A percentile compares a stretch with the other conserved stretches of the same genome.
phyloP scores from a whole-genome alignment of 2,113 vertebrate genomes.

The western clawed frog (Xenopus tropicalis) region UCB_Xtro_10.0 CM004449.2:46534501-46535000 shows the following conservation, averaged over 20 bases:
- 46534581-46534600: slow-evolving; percentile 13
- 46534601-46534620: slow-evolving; percentile 24
- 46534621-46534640: slow-evolving; percentile 10
- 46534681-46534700: slow-evolving; percentile 14
- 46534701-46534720: slow-evolving; percentile 15
- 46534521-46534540: slow-evolving; percentile 29
- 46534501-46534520: slow-evolving; percentile 23
- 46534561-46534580: slow-evolving; percentile 28
- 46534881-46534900: too few species aligned
- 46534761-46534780: background rate
- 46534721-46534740: slow-evolving; percentile 2
- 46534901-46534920: too few species aligned
- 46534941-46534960: too few species aligned
- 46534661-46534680: slow-evolving; percentile 6
- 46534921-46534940: too few species aligned
- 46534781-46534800: background rate
- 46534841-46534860: too few species aligned
- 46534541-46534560: slow-evolving; percentile 35
- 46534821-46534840: too few species aligned
- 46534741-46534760: background rate
- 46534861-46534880: too few species aligned
- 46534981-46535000: too few species aligned
- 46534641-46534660: slow-evolving; percentile 15
- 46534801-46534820: background rate
- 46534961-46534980: too few species aligned